Percentiles rank a stretch among this genome's conserved stretches.
Conservation (phyloP, 2,888 invertebrate genomes). For the Scaptomyza caliginosa region DNA sequence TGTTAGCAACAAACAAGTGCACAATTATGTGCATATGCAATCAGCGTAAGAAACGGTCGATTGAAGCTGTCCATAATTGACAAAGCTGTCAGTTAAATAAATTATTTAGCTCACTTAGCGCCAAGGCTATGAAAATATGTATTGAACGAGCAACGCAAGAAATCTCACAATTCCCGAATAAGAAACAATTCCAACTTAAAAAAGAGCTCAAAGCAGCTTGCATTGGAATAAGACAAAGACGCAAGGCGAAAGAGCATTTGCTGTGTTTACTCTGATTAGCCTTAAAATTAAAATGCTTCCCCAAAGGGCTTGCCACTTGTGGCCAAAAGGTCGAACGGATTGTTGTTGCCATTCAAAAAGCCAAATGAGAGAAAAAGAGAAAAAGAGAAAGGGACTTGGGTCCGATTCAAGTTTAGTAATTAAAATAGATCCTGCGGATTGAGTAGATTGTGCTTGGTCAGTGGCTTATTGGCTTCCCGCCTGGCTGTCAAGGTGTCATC, state of each 20-base stretch:
- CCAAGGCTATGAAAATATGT: no score
- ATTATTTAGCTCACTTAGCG: no score
- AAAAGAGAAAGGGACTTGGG: not conserved
- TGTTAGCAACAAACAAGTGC: not conserved
- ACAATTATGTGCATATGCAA: not conserved
- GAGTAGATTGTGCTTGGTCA: not conserved
- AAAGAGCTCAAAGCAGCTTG: no score
- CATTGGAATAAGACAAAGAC: no score
- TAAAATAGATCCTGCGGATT: constrained; percentile 8
- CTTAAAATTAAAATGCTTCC: constrained; percentile 29
- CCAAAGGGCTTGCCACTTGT: constrained; percentile 2
- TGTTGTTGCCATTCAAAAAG: constrained; percentile 6
- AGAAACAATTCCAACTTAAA: no score
- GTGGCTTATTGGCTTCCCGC: constrained; percentile 22
- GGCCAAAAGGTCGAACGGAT: constrained; percentile 6
- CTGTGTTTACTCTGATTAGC: constrained; percentile 40
- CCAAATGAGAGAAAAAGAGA: not conserved
- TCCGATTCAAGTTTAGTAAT: constrained; percentile 25
- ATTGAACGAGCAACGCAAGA: no score
- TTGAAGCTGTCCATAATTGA: not conserved
- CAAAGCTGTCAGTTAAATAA: not conserved
- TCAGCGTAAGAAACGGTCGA: not conserved
- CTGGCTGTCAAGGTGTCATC: constrained; percentile 13
- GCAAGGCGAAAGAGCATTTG: constrained; percentile 14
- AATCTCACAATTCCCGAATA: no score